phyloP scores from a whole-genome alignment of 2,797 vertebrate species.

The Eulemur coronatus region DNA sequence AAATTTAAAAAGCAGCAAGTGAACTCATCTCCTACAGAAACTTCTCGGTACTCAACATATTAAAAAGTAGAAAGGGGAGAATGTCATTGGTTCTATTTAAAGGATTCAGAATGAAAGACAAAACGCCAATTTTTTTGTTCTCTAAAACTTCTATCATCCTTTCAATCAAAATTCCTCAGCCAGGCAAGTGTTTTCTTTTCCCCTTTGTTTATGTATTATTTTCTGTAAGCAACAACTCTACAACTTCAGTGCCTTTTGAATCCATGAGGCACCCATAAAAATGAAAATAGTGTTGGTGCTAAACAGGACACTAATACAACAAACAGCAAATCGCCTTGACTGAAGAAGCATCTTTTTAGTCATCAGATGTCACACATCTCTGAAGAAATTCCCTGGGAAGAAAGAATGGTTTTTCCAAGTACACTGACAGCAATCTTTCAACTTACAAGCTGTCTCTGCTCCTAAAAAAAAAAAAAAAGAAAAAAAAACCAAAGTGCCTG shows the following conservation, averaged over 20 bases:
- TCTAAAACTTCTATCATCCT: not conserved
- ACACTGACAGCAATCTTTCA: not conserved
- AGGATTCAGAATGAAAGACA: not conserved
- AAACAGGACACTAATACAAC: not conserved
- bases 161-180: not conserved
- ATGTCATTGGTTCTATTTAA: not conserved
- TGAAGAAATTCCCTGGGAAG: not conserved
- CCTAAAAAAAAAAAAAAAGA: not conserved
- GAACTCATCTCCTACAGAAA: not conserved
- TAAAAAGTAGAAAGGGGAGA: not conserved
- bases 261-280: not conserved
- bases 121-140: not conserved
- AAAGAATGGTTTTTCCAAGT: slow-evolving; percentile 17
- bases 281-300: not conserved
- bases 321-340: not conserved
- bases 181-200: not conserved
- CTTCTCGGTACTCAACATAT: not conserved
- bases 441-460: not conserved
- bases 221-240: not conserved
- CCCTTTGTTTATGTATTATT: not conserved
- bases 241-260: not conserved
- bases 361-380: not conserved
- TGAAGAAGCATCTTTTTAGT: not conserved
- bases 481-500: not conserved
- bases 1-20: not conserved